Evolutionary conservation across 2,113 vertebrate genomes (phyloP).

Genomic region (Brachionichthys hirsutus): DNA sequence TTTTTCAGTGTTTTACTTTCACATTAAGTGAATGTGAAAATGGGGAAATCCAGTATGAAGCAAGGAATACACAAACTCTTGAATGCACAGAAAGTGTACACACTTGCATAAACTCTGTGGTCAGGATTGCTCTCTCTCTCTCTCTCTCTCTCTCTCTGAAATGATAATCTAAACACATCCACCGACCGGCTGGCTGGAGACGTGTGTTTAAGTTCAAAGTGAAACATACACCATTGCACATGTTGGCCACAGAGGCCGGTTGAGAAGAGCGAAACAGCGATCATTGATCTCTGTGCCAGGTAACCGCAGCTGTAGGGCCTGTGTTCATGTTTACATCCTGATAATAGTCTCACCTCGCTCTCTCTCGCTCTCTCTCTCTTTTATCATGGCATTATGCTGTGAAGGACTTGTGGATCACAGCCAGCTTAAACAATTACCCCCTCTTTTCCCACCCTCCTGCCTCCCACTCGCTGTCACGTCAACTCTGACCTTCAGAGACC

Average conservation of each 20-base stretch:
- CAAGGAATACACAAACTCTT: too few relatives aligned
- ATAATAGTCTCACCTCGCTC: conserved; percentile 38
- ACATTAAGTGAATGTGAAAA: not conserved
- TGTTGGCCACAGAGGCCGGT: conserved; percentile 4
- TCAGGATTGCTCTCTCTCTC: not conserved
- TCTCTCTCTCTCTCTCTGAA: conserved; percentile 1
- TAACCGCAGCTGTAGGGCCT: conserved; percentile 47
- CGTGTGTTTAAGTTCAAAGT: conserved; percentile 17
- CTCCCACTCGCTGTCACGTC: conserved; percentile 46
- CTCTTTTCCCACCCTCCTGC: conserved; percentile 10
- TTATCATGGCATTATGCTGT: conserved; percentile 36
- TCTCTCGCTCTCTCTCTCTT: conserved; percentile 28
- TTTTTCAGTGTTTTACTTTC: not conserved
- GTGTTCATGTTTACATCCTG: conserved; percentile 50
- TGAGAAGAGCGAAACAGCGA: conserved; percentile 27
- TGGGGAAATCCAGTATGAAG: too few relatives aligned
- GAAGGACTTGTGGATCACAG: conserved; percentile 28
- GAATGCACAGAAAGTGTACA: not conserved
- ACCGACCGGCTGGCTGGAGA: not conserved
- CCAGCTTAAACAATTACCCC: conserved; percentile 45
- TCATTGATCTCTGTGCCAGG: conserved; percentile 48
- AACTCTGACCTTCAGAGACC: conserved; percentile 54
- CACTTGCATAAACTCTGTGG: conserved; percentile 1
- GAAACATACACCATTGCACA: conserved; percentile 23
- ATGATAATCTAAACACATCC: conserved; percentile 7